Conservation (phyloP, 2,797 vertebrate genomes). For the Sebastes itinus region DNA sequence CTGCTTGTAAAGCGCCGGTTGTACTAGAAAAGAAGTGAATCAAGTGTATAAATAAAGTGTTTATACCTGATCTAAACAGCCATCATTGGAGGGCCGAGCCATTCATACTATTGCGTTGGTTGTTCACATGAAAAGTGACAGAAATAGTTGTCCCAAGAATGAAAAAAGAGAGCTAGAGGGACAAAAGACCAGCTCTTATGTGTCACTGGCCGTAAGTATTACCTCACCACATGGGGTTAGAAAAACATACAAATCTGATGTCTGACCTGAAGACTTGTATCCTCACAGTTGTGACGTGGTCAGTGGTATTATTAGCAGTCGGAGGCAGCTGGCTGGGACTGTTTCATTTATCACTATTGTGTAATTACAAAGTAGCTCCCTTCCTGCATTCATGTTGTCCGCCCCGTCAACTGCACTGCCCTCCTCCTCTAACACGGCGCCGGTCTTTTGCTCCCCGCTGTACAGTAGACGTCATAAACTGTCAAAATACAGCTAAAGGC, state of each 20-base stretch:
- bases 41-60: neutral
- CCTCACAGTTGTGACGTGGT: neutral
- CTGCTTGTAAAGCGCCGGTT: too few species aligned
- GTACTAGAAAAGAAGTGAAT: neutral
- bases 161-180: neutral
- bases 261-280: constrained; percentile 1
- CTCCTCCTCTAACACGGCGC: too few species aligned
- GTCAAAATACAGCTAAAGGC: neutral
- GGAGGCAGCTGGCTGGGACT: neutral
- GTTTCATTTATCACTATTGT: constrained; percentile 16
- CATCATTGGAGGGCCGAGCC: neutral
- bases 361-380: constrained; percentile 5
- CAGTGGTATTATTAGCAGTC: neutral
- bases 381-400: neutral
- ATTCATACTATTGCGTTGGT: neutral
- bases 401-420: neutral
- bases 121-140: neutral
- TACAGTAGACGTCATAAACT: neutral
- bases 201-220: neutral
- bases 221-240: neutral
- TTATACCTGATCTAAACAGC: neutral
- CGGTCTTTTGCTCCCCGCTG: neutral
- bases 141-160: neutral
- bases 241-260: neutral
- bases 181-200: neutral